Conservation (phyloP, 2,113 vertebrate species). For the Scomber colias region DNA sequence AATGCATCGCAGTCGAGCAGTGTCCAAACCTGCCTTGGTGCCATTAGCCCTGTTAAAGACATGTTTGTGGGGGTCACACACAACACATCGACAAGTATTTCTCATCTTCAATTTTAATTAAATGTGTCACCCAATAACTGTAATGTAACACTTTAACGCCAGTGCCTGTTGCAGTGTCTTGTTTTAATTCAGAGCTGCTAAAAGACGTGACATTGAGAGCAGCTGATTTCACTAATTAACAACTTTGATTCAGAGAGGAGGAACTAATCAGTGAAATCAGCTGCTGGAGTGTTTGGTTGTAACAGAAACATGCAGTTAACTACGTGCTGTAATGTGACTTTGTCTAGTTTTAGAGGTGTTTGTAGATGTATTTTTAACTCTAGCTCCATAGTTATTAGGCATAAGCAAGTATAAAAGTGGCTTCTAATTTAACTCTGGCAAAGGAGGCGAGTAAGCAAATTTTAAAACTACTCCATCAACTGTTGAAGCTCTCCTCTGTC, state of each 20-base stretch:
- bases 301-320: background rate
- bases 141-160: background rate
- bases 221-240: conserved; percentile 41
- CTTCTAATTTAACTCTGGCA: too few species aligned
- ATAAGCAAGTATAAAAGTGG: too few species aligned
- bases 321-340: too few species aligned
- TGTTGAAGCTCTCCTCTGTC: background rate
- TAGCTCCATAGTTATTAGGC: too few species aligned
- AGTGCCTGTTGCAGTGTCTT: fast-evolving
- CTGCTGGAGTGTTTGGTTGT: background rate
- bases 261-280: conserved; percentile 8
- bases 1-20: too few species aligned
- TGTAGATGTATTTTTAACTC: too few species aligned
- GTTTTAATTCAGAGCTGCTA: conserved; percentile 12
- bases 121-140: conserved; percentile 7
- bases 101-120: conserved; percentile 10
- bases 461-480: too few species aligned
- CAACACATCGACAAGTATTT: background rate
- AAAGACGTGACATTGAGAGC: conserved; percentile 33
- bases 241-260: background rate
- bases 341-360: too few species aligned
- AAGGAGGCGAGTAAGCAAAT: too few species aligned
- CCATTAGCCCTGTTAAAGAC: background rate
- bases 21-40: background rate
- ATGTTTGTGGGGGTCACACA: background rate